Base-by-base conservation (phyloP, 2,113 vertebrate species). In the Callorhinus ursinus region DNA sequence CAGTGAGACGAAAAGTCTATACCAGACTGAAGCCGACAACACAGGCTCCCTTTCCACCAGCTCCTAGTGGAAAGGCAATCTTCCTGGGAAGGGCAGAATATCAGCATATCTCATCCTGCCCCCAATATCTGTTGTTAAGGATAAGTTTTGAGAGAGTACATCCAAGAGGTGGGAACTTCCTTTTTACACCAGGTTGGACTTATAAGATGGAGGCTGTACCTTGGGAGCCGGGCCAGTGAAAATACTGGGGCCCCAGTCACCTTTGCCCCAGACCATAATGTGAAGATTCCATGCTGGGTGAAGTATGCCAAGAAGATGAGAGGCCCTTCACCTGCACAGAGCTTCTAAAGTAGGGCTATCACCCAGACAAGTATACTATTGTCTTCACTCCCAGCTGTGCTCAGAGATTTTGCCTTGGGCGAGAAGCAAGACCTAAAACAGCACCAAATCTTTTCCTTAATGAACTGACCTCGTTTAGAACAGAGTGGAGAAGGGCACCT, bases 401-500 rank as follows among this genome's bases (percentile, higher is more conserved):
- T 39, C 53, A 42, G 15, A 90, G 31, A 77, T 36, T 76, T 76
- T 57, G 49, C 80, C 88, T 69, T 33, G 31, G 65, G 42, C 12
- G 13, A 84, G 53, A 74, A 84, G 55, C 42, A 57, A 82, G 42
- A 49, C 53, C 26, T 74, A 84, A 74, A 85, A 59, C 13, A 93
- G 42, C 11, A 61, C 67, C 39, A 76, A 67, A 84, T 63, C 24
- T 36, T 36, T 36, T 57, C 49, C 55, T 71, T 81, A 84, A 46
- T 76, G n/a, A 76, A 67, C 46, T 53, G 79, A 90, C 55, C 83
- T 90, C 69, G 55, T 95, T 77, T 90, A 88, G 57, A 65, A 82
- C 42, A 83, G 21, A 88, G 7, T 69, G 49, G 13, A 63, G 76
- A 81, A 11, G 49, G 49, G 49, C 49, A 2, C 49, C 49, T 51